Conservation (phyloP, 92 coral and sea anemone species). For the Isaurus tuberculatus region DNA sequence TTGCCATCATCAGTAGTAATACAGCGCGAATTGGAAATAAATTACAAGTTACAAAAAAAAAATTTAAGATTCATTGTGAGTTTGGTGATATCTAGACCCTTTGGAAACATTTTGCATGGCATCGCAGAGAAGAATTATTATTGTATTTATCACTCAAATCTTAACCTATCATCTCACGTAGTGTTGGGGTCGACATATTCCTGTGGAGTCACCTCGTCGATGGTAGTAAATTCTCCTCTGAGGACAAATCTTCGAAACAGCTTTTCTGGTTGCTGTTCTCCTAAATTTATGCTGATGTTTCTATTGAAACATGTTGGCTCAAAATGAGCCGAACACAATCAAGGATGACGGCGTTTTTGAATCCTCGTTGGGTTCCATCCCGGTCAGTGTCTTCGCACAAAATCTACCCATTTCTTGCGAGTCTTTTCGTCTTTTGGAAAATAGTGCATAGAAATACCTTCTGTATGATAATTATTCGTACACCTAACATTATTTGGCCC, state of each 20-base stretch:
- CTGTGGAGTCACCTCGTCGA: background rate
- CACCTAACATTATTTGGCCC: no score
- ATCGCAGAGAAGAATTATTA: no score
- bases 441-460: no score
- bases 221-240: background rate
- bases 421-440: no score
- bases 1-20: no score
- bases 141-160: background rate
- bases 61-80: no score
- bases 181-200: constrained; percentile 9
- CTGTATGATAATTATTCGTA: no score
- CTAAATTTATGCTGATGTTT: background rate
- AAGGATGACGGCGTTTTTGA: background rate
- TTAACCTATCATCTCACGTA: background rate
- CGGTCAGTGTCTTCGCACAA: background rate
- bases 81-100: no score
- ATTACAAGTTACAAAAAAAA: no score
- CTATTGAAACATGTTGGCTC: background rate
- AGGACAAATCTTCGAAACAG: background rate
- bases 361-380: background rate
- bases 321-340: background rate
- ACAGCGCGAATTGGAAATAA: no score
- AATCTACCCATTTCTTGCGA: no score
- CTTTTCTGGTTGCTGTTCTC: background rate
- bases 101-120: no score